These are phyloP conservation scores for Marasmarcha lunaedactyla DNA, from an alignment of 2,888 invertebrate species.

Conservation along the genomic window DNA sequence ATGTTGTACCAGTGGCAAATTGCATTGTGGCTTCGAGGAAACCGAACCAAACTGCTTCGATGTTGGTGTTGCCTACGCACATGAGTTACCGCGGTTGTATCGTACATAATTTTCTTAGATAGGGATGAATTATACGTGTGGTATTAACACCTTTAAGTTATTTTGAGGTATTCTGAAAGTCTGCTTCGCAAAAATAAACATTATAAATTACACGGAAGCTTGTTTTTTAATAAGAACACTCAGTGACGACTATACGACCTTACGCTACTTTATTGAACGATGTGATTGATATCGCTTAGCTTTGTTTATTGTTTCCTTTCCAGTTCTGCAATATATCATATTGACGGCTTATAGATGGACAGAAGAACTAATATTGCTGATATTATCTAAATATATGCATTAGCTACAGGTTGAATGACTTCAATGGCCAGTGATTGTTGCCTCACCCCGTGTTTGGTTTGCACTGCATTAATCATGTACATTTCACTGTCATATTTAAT, in stretches of 20 bases:
- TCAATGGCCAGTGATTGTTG: neutral
- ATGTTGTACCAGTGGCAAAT: conserved; percentile 38
- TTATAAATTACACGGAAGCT: too few relatives aligned
- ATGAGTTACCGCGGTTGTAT: conserved; percentile 9
- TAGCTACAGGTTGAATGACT: neutral
- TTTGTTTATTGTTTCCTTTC: neutral
- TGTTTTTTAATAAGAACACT: too few relatives aligned
- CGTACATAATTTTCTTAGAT: conserved; percentile 29
- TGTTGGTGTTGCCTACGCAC: conserved; percentile 16
- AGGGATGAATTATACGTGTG: conserved; percentile 14
- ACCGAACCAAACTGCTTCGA: conserved; percentile 32
- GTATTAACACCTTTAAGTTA: conserved; percentile 21
- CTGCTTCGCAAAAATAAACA: too few relatives aligned
- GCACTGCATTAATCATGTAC: conserved; percentile 34
- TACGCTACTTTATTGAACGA: too few relatives aligned
- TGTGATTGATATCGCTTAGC: neutral
- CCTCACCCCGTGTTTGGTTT: conserved; percentile 11
- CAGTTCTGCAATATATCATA: neutral
- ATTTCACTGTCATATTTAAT: conserved; percentile 39
- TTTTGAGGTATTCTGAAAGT: neutral
- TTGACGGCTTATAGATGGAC: neutral
- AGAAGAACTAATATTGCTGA: neutral
- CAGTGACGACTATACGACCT: too few relatives aligned
- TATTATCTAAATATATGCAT: conserved; percentile 1
- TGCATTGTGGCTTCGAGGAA: conserved; percentile 52